These are phyloP conservation scores for Gallinago stenura DNA, from an alignment of 2,797 vertebrate species.

Conservation along the genomic window DNA sequence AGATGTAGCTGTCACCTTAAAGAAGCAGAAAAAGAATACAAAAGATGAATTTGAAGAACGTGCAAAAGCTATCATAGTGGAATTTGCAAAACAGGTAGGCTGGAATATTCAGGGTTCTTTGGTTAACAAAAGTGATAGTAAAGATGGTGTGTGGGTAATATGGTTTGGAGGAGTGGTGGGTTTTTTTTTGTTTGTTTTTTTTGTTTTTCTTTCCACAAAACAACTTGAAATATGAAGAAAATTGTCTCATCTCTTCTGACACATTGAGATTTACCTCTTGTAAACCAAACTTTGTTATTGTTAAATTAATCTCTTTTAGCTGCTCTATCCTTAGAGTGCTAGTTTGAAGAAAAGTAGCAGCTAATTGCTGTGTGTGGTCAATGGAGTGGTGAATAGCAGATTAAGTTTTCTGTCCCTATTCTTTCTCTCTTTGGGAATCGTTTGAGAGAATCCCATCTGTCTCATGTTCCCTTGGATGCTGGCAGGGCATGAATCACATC, in stretches of 20 bases:
- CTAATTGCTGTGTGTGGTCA: neutral
- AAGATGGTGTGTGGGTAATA: neutral
- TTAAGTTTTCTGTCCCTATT: neutral
- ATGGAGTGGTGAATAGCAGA: neutral
- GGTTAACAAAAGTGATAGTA: neutral
- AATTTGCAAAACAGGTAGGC: constrained; percentile 95
- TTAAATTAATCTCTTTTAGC: neutral
- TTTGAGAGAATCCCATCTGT: neutral
- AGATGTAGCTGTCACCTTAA: constrained; percentile 90
- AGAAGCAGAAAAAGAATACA: constrained; percentile 99
- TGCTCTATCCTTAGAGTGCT: neutral
- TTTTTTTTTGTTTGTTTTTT: neutral
- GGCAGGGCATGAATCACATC: neutral
- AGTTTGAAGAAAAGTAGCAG: neutral
- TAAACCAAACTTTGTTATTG: neutral
- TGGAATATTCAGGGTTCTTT: neutral
- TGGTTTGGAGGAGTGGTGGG: neutral
- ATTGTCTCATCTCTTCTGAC: neutral
- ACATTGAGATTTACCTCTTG: neutral
- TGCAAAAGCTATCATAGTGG: constrained; percentile 91
- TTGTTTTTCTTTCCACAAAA: neutral
- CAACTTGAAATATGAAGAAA: neutral
- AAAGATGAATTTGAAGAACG: constrained; percentile 98
- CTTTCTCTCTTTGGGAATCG: neutral
- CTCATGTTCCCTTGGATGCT: neutral